A percentile compares a stretch with the other conserved stretches of the same genome.
These are phyloP conservation scores for Sycophaga agraensis DNA, from an alignment of 1,140 invertebrate genomes.

Conservation along the genomic window DNA sequence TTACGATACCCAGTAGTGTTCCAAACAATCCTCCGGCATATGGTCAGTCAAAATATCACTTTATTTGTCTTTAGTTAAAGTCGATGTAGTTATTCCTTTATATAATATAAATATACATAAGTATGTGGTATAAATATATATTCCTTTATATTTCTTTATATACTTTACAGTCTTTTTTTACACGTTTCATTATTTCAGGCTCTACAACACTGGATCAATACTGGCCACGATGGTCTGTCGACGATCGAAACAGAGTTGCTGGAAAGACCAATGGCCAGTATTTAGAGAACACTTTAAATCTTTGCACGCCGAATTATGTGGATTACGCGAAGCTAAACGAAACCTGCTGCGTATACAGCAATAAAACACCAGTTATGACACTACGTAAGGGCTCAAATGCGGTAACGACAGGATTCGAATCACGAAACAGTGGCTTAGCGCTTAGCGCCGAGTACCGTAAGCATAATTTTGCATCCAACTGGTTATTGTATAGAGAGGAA, in stretches of 20 bases:
- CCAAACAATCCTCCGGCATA: neutral
- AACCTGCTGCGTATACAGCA: constrained; percentile 46
- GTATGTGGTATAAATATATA: no score
- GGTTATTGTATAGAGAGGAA: constrained; percentile 38
- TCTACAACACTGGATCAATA: constrained; percentile 29
- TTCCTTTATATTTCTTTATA: no score
- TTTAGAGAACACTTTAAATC: constrained; percentile 43
- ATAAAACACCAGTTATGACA: constrained; percentile 40
- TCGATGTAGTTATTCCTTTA: no score
- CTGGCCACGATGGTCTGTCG: constrained; percentile 36
- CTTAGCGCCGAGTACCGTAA: constrained; percentile 33
- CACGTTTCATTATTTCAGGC: no score
- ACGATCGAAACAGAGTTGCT: neutral
- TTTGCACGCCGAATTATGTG: constrained; percentile 31
- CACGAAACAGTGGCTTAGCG: no score
- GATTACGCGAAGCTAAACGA: constrained; percentile 44
- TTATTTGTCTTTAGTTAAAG: no score
- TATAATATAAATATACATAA: no score
- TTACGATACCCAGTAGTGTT: no score
- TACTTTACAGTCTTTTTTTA: no score
- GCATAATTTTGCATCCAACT: constrained; percentile 38
- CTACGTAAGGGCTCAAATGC: constrained; percentile 19
- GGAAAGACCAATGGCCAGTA: neutral
- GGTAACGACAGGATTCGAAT: neutral
- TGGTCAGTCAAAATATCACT: neutral